Percentiles rank a stretch among this genome's conserved stretches.
phyloP scores from a whole-genome alignment of 2,797 vertebrate genomes.

The Oreochromis mossambicus region DNA sequence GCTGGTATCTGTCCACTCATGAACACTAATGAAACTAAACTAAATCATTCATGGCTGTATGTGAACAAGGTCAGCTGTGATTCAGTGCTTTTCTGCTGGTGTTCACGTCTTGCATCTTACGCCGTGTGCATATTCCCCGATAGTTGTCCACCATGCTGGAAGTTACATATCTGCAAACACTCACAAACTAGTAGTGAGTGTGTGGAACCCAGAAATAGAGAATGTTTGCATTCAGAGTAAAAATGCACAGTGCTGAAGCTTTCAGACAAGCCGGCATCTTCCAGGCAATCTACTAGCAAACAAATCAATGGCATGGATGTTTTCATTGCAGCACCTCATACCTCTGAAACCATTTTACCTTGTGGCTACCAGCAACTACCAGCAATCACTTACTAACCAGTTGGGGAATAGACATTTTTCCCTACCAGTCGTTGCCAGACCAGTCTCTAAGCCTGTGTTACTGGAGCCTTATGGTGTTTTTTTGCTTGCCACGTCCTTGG shows the following conservation, averaged over 20 bases:
- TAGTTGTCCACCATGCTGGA: background rate
- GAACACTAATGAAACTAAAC: background rate
- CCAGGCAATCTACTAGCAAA: background rate
- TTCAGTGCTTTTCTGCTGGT: background rate
- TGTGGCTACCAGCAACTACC: background rate
- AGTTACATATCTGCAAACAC: background rate
- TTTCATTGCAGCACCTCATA: rapidly evolving
- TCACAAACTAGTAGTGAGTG: background rate
- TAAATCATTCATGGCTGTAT: background rate
- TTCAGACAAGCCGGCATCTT: background rate
- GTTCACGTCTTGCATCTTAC: background rate
- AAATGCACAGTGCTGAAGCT: background rate
- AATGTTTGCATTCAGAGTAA: background rate
- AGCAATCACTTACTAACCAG: background rate
- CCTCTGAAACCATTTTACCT: background rate
- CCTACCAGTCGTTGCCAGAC: too few species aligned
- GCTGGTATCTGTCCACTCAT: background rate
- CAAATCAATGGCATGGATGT: background rate
- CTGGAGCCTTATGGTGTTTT: background rate
- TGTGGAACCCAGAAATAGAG: background rate
- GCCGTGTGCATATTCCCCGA: rapidly evolving
- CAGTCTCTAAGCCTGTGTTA: background rate
- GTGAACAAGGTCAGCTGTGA: background rate
- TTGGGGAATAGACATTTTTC: background rate
- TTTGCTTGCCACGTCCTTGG: background rate